A percentile compares a stretch with the other conserved stretches of the same genome.
Evolutionary conservation across 2,113 vertebrate species (phyloP).

Genomic region (Prunella himalayana): DNA sequence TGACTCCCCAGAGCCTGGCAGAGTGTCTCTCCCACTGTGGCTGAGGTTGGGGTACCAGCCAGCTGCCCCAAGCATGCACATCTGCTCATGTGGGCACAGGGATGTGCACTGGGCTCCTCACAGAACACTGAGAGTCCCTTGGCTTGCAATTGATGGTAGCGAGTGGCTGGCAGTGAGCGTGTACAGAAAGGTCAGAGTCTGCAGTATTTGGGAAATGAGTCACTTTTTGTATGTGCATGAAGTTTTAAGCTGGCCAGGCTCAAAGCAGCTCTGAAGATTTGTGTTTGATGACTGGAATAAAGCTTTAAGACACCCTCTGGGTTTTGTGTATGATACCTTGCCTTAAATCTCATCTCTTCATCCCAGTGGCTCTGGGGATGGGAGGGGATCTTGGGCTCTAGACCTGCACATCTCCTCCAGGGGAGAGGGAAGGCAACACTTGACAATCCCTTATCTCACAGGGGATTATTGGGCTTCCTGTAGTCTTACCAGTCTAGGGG

Average conservation of each 20-base stretch:
- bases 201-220: slow-evolving; percentile 59
- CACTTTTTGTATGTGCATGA: not conserved
- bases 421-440: not conserved
- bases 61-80: not conserved
- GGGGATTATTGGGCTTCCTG: not conserved
- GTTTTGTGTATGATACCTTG: not conserved
- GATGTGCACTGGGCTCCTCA: not conserved
- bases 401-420: rapidly evolving
- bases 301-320: not conserved
- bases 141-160: not conserved
- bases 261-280: not conserved
- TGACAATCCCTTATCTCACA: not conserved
- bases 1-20: not conserved
- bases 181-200: slow-evolving; percentile 41
- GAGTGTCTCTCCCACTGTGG: rapidly evolving
- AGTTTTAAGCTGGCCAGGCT: slow-evolving; percentile 11
- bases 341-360: not conserved
- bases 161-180: not conserved
- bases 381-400: not conserved
- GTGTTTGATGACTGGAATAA: not conserved
- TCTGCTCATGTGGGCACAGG: rapidly evolving
- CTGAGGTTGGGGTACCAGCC: not conserved
- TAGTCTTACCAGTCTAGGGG: not conserved
- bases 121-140: rapidly evolving
- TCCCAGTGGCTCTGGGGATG: rapidly evolving